phyloP scores from a whole-genome alignment of 2,797 vertebrate species.

The Amazona ochrocephala region DNA sequence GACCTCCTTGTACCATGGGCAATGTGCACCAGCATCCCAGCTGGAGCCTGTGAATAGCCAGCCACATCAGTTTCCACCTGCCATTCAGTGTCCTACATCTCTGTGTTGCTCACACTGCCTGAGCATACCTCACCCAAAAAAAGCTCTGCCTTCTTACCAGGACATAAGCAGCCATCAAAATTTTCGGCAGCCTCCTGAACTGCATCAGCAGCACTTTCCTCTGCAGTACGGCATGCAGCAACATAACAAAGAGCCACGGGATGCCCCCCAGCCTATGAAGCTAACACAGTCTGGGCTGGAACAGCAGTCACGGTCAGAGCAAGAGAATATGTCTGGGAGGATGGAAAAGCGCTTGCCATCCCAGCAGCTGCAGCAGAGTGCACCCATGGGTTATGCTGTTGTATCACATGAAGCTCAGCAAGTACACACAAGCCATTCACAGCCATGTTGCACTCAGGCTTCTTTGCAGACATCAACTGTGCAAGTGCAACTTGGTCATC shows the following conservation, averaged over 20 bases:
- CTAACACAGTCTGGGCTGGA: conserved; percentile 66
- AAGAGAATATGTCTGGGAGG: conserved; percentile 2
- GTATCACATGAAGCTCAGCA: conserved; percentile 68
- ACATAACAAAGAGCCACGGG: conserved; percentile 69
- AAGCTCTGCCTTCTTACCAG: conserved; percentile 70
- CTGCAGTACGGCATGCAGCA: conserved; percentile 65
- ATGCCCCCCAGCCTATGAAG: conserved; percentile 56
- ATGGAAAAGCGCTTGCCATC: conserved; percentile 49
- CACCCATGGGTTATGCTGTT: conserved; percentile 73
- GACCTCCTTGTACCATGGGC: conserved; percentile 81
- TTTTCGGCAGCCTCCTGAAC: conserved; percentile 75
- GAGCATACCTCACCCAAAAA: conserved; percentile 64
- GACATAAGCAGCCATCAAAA: conserved; percentile 56
- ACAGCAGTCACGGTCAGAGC: conserved; percentile 32
- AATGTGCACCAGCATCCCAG: conserved; percentile 74
- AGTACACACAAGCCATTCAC: conserved; percentile 56
- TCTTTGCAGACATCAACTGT: conserved; percentile 69
- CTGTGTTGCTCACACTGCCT: conserved; percentile 88
- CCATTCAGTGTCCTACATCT: conserved; percentile 77
- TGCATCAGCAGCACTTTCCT: conserved; percentile 60
- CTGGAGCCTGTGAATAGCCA: conserved; percentile 77
- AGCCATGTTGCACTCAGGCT: conserved; percentile 68
- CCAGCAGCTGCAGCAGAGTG: conserved; percentile 65
- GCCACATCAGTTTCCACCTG: conserved; percentile 82
- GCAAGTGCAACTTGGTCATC: conserved; percentile 76